Percentiles rank a stretch among this genome's conserved stretches.
These are phyloP conservation scores for Larimichthys crocea DNA, from an alignment of 2,113 vertebrate species.

Conservation along the genomic window DNA sequence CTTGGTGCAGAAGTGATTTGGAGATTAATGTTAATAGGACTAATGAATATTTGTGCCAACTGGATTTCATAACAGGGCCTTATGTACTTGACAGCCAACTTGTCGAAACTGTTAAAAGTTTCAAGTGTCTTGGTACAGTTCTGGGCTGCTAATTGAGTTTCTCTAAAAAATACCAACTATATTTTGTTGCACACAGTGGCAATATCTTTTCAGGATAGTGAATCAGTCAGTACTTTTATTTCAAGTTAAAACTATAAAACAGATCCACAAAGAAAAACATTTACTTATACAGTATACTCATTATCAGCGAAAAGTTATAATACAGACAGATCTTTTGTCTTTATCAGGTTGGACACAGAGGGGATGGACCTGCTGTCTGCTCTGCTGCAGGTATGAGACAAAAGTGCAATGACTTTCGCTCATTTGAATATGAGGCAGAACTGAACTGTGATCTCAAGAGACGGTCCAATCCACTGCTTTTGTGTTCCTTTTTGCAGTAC, in stretches of 20 bases:
- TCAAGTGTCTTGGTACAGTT: background rate
- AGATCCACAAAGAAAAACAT: background rate
- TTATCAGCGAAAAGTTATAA: background rate
- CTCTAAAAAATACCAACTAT: background rate
- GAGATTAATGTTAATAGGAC: background rate
- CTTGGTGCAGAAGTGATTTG: background rate
- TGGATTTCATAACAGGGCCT: constrained; percentile 6
- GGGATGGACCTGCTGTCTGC: constrained; percentile 90
- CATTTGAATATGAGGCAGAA: background rate
- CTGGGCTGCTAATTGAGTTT: background rate
- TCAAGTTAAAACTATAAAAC: too few species aligned
- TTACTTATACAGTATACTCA: background rate
- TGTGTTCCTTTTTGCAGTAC: constrained; percentile 83
- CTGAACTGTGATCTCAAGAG: background rate
- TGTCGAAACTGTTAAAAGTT: background rate
- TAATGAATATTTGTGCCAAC: background rate
- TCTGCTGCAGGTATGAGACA: constrained; percentile 87
- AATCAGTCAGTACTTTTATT: background rate
- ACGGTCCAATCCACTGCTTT: constrained; percentile 7
- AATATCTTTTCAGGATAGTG: background rate
- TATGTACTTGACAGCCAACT: background rate
- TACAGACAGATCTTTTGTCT: background rate
- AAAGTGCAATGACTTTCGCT: background rate
- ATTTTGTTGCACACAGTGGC: background rate
- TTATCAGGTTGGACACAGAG: constrained; percentile 90